Conservation (phyloP, 2,797 vertebrate genomes). For the Discoglossus pictus region DNA sequence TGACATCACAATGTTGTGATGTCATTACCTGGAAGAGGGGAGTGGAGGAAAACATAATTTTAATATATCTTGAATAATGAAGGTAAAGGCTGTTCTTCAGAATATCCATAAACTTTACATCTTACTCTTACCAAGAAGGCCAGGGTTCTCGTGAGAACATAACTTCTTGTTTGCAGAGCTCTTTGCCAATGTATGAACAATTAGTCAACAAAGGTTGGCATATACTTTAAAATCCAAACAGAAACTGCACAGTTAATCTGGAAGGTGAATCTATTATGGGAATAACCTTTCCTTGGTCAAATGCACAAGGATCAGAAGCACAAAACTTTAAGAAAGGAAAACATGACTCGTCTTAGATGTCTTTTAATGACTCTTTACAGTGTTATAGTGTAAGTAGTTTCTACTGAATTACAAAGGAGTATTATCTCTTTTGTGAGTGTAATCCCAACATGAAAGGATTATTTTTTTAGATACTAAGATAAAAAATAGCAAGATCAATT, state of each 20-base stretch:
- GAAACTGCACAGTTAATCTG: slow-evolving; percentile 15
- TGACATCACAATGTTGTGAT: too few relatives aligned
- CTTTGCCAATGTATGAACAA: slow-evolving; percentile 19
- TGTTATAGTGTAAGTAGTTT: slow-evolving; percentile 10
- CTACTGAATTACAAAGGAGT: slow-evolving; percentile 28
- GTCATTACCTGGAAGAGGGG: too few relatives aligned
- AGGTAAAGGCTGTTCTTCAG: too few relatives aligned
- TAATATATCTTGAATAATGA: too few relatives aligned
- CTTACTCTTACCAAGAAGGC: too few relatives aligned
- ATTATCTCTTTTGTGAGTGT: slow-evolving; percentile 25
- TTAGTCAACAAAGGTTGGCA: slow-evolving; percentile 12
- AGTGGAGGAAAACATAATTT: too few relatives aligned
- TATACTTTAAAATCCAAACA: slow-evolving; percentile 21
- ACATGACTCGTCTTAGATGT: slow-evolving; percentile 16
- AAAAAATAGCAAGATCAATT: slow-evolving; percentile 15
- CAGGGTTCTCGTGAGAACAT: slow-evolving; percentile 13
- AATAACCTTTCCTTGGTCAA: slow-evolving; percentile 12
- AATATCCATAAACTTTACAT: too few relatives aligned
- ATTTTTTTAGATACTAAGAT: background rate
- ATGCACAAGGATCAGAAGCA: slow-evolving; percentile 24
- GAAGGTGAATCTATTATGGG: slow-evolving; percentile 23
- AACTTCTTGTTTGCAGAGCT: slow-evolving; percentile 15
- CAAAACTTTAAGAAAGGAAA: slow-evolving; percentile 10
- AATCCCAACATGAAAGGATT: slow-evolving; percentile 40
- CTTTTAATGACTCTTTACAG: background rate